These are phyloP conservation scores for Dromococcyx pavoninus DNA, from an alignment of 2,797 vertebrate species.

Conservation along the genomic window DNA sequence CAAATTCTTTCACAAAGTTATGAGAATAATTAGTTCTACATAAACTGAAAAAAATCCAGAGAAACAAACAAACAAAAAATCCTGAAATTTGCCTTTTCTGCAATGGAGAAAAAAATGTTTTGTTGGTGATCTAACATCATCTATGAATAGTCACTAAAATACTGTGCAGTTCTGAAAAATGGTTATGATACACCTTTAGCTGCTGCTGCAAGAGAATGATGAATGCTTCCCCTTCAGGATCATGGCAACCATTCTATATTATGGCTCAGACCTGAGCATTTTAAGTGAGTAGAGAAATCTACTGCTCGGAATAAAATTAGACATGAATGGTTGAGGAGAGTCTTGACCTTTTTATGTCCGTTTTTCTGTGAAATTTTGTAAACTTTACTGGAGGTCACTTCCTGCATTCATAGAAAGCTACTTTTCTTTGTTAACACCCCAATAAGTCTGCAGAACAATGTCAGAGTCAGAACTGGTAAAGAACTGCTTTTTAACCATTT, in stretches of 20 bases:
- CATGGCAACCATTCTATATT: background rate
- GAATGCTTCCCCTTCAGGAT: background rate
- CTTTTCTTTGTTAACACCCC: background rate
- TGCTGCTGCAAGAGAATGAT: background rate
- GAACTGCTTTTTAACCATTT: constrained; percentile 51
- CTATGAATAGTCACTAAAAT: fast-evolving
- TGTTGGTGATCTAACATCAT: background rate
- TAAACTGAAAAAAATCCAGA: background rate
- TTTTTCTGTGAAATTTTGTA: constrained; percentile 49
- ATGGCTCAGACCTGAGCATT: background rate
- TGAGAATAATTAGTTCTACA: background rate
- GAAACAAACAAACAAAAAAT: background rate
- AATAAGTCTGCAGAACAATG: background rate
- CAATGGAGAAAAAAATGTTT: background rate
- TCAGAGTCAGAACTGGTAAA: background rate
- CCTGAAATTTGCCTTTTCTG: background rate
- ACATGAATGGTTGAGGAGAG: background rate
- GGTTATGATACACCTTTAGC: background rate
- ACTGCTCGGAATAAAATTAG: background rate
- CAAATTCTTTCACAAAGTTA: background rate
- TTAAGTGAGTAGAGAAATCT: background rate
- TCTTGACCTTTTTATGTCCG: constrained; percentile 14
- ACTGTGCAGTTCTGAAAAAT: background rate
- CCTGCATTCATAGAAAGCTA: constrained; percentile 49
- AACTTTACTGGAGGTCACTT: constrained; percentile 52